Conservation (phyloP, 2,113 vertebrate species). For the Acrocephalus arundinaceus region DNA sequence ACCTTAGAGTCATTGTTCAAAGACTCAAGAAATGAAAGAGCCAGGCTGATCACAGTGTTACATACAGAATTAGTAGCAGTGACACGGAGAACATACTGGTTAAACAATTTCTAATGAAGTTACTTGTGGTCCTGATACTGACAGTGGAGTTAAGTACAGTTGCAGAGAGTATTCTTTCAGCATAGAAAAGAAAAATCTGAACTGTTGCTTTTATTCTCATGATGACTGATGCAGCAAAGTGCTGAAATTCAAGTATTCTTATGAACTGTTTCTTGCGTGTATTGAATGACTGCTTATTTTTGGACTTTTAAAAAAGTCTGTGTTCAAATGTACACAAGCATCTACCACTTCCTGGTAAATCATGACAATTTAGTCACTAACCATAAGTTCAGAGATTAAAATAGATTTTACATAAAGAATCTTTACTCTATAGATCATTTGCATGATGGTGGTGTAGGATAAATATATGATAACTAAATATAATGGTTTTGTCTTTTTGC, state of each 20-base stretch:
- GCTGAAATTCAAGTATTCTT: background rate
- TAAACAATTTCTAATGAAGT: background rate
- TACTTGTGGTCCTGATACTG: background rate
- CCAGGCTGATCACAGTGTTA: background rate
- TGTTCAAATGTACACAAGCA: conserved; percentile 29
- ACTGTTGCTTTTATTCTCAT: background rate
- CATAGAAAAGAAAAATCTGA: background rate
- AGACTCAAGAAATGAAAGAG: background rate
- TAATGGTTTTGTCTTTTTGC: background rate
- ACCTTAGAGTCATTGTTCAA: background rate
- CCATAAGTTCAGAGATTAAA: conserved; percentile 11
- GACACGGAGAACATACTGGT: background rate
- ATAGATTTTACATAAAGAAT: background rate
- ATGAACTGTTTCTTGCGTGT: background rate
- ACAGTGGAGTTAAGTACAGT: background rate
- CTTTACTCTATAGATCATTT: conserved; percentile 1
- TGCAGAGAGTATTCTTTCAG: background rate
- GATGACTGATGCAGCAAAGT: background rate
- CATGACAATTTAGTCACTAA: conserved; percentile 7
- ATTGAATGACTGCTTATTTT: background rate
- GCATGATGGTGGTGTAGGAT: background rate
- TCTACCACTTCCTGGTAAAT: conserved; percentile 50
- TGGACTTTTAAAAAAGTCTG: background rate
- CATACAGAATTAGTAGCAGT: background rate
- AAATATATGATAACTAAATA: background rate